Conservation (phyloP, 2,113 vertebrate species). For the Mesocricetus auratus region DNA sequence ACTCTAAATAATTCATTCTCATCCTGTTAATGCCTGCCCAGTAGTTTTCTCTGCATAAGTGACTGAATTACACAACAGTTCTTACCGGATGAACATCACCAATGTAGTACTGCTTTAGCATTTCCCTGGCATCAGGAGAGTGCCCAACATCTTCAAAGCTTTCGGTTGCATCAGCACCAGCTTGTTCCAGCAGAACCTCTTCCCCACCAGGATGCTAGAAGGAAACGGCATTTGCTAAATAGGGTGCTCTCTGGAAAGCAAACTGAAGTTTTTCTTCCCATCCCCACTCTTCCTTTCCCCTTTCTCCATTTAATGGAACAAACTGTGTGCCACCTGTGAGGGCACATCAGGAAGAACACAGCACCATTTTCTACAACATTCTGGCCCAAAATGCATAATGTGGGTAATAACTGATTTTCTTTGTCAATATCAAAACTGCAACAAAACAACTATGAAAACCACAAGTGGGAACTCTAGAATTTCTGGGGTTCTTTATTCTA, state of each 20-base stretch:
- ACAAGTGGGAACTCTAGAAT: background rate
- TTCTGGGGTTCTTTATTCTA: background rate
- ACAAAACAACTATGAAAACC: background rate
- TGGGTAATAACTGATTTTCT: background rate
- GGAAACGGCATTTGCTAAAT: constrained; percentile 70
- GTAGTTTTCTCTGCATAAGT: background rate
- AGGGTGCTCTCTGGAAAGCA: background rate
- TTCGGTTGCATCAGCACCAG: constrained; percentile 94
- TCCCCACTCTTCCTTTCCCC: constrained; percentile 45
- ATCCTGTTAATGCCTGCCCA: background rate
- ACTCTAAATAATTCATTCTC: background rate
- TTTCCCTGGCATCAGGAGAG: constrained; percentile 95
- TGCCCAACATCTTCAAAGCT: constrained; percentile 98
- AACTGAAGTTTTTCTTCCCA: constrained; percentile 72
- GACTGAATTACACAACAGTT: background rate
- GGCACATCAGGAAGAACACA: background rate
- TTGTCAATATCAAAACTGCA: background rate
- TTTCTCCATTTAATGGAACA: background rate
- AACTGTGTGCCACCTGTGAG: background rate
- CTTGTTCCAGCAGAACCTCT: constrained; percentile 96
- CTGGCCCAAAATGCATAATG: background rate
- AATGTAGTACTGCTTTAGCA: constrained; percentile 95
- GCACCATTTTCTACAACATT: background rate
- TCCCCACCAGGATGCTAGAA: constrained; percentile 97
- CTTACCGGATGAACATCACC: constrained; percentile 95